Conservation (phyloP, 1,140 invertebrate species). For the Hylaeus anthracinus region DNA sequence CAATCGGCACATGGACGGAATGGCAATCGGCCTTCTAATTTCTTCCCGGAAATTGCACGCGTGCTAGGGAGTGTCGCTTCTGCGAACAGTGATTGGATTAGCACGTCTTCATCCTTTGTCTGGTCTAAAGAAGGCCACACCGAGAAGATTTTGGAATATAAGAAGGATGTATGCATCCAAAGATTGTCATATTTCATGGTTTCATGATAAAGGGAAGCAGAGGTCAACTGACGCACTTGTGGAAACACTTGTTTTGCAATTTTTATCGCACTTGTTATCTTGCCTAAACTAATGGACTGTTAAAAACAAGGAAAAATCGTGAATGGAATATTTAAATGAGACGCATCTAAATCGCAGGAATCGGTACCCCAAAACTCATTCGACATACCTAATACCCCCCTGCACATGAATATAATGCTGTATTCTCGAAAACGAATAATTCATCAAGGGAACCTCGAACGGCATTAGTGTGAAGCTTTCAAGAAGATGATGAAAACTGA, state of each 20-base stretch:
- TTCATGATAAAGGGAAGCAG: no score
- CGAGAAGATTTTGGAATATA: no score
- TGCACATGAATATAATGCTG: background rate
- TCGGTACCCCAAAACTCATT: background rate
- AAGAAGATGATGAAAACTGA: constrained; percentile 34
- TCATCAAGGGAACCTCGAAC: constrained; percentile 19
- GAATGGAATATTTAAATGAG: background rate
- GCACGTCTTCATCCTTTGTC: background rate
- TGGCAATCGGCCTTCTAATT: constrained; percentile 36
- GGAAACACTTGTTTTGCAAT: no score
- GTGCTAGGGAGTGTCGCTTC: background rate
- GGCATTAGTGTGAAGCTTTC: constrained; percentile 11
- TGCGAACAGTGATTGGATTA: background rate
- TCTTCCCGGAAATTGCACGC: constrained; percentile 22
- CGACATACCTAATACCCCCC: constrained; percentile 6
- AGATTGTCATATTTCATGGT: no score
- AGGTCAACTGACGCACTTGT: no score
- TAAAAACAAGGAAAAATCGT: background rate
- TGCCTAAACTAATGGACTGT: no score
- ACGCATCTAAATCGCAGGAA: background rate
- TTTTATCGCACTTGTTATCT: no score
- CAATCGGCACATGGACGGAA: background rate
- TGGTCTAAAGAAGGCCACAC: background rate
- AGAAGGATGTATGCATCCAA: no score
- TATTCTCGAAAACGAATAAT: constrained; percentile 27